A percentile compares a stretch with the other conserved stretches of the same genome.
Evolutionary conservation across 2,797 vertebrate genomes (phyloP).

Genomic region (Gila robusta): DNA sequence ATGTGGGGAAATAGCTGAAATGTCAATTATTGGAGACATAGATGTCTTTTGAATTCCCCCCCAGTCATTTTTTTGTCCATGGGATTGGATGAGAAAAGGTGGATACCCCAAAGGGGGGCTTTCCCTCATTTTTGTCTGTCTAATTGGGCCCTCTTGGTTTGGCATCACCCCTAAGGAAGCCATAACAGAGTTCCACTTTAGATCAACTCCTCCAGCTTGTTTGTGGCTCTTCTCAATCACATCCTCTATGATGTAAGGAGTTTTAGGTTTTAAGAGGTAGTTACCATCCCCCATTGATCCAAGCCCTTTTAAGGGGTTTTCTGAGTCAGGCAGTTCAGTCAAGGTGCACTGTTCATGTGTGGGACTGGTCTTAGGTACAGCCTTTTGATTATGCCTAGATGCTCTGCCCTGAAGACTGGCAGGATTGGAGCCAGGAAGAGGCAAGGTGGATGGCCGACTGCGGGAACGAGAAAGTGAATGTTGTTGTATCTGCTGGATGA

Average conservation of each 20-base stretch:
- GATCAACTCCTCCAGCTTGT: slow-evolving; percentile 59
- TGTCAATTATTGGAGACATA: slow-evolving; percentile 70
- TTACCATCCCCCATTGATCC: slow-evolving; percentile 57
- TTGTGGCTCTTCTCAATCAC: slow-evolving; percentile 60
- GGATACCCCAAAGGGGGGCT: slow-evolving; percentile 76
- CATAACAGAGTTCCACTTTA: slow-evolving; percentile 80
- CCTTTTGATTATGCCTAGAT: slow-evolving; percentile 60
- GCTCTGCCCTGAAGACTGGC: slow-evolving; percentile 73
- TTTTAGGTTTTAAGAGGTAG: slow-evolving; percentile 68
- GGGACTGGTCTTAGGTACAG: slow-evolving; percentile 64
- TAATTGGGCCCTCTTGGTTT: slow-evolving; percentile 71
- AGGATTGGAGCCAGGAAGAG: slow-evolving; percentile 67
- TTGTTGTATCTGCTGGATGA: slow-evolving; percentile 84
- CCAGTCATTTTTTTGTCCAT: slow-evolving; percentile 70
- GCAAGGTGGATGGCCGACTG: slow-evolving; percentile 78
- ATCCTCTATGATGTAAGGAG: slow-evolving; percentile 67
- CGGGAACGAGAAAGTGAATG: slow-evolving; percentile 83
- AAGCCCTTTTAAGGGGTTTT: slow-evolving; percentile 67
- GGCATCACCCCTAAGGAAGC: slow-evolving; percentile 81
- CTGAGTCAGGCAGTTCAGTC: slow-evolving; percentile 66
- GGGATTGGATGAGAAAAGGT: slow-evolving; percentile 71
- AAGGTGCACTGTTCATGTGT: slow-evolving; percentile 65
- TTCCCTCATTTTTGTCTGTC: slow-evolving; percentile 69
- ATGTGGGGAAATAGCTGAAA: slow-evolving; percentile 60
- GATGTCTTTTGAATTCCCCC: slow-evolving; percentile 71